Evolutionary conservation across 1,140 invertebrate genomes (phyloP), one percentile per base, ranked within the genome.

Genomic region (Oryzaephilus surinamensis): DNA sequence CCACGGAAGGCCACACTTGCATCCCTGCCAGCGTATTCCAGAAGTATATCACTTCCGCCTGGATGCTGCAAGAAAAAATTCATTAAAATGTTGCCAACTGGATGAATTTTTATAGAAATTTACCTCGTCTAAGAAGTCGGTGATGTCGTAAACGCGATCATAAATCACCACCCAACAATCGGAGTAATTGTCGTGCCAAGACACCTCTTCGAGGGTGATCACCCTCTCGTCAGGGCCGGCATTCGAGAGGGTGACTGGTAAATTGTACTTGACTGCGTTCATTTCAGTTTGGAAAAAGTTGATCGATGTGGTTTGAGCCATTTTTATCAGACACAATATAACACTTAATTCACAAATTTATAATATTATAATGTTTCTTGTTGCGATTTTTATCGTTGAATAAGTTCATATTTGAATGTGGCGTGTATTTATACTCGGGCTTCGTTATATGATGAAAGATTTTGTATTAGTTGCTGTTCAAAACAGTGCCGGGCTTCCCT

Each of bases 21-120:
- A 60, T 95, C 91, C 4, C 79, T 68, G 1, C 91, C 91, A 0
- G 85, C 87, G 55, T 90, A 76, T 51, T 94, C 89, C 43, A 90
- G 52, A 21, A 94, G 71, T 1, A 93, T 70, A 16, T 93, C 88
- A 2, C 72, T 69, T 3, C 89, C 89, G 17, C 89, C 90, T 0
- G 89, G 88, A 66, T 94, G 90, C 68, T 82, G 57, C 4, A 60
- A 57, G 51, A 47, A 21, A 21, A 16, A 37, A 13, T 41, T 15
- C 12, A 12, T 27, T 38, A 32, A 13, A 24, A 43, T 23, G 7
- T 11, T 16, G n/a, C 11, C 8, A 24, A 2, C 29, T 15, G 6
- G 6, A 33, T 18, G 29, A 28, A 40, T 37, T n/a, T n/a, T n/a
- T n/a, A n/a, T n/a, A n/a, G n/a, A n/a, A n/a, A 48, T 34, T 54